phyloP scores from a whole-genome alignment of 1,140 invertebrate species.

The Hyphantria cunea region DNA sequence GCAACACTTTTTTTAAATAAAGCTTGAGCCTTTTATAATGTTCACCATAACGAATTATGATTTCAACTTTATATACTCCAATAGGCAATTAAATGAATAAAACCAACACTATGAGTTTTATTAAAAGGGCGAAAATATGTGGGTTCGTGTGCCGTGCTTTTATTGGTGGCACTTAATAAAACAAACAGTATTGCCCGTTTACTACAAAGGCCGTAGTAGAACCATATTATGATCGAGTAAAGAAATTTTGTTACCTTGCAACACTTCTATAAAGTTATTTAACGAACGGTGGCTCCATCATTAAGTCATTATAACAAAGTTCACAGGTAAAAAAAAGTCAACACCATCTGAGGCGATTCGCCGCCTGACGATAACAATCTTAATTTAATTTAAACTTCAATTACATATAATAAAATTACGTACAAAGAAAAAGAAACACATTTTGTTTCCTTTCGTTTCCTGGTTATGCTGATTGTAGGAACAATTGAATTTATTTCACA shows the following conservation, averaged over 20 bases:
- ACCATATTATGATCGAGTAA: constrained; percentile 34
- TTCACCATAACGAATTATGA: background rate
- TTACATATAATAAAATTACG: constrained; percentile 48
- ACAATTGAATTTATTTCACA: constrained; percentile 25
- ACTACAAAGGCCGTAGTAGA: constrained; percentile 29
- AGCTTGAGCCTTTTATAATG: background rate
- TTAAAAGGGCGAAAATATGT: constrained; percentile 20
- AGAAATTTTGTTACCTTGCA: constrained; percentile 44
- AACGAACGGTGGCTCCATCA: constrained; percentile 43
- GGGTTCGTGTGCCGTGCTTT: constrained; percentile 22
- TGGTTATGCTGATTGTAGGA: constrained; percentile 8
- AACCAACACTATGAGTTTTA: constrained; percentile 16
- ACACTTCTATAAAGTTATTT: constrained; percentile 51
- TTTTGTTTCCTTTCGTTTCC: constrained; percentile 2
- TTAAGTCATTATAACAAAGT: constrained; percentile 61
- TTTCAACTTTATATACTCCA: constrained; percentile 8
- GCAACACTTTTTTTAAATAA: too few relatives aligned
- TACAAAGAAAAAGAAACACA: constrained; percentile 9
- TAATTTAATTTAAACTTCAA: constrained; percentile 51
- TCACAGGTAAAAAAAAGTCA: constrained; percentile 57
- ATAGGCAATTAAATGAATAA: constrained; percentile 19
- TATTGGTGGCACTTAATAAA: constrained; percentile 33
- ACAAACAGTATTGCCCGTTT: constrained; percentile 32
- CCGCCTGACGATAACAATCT: constrained; percentile 47
- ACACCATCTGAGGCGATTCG: constrained; percentile 55